phyloP scores from a whole-genome alignment of 2,888 invertebrate genomes.

The Alitta virens region DNA sequence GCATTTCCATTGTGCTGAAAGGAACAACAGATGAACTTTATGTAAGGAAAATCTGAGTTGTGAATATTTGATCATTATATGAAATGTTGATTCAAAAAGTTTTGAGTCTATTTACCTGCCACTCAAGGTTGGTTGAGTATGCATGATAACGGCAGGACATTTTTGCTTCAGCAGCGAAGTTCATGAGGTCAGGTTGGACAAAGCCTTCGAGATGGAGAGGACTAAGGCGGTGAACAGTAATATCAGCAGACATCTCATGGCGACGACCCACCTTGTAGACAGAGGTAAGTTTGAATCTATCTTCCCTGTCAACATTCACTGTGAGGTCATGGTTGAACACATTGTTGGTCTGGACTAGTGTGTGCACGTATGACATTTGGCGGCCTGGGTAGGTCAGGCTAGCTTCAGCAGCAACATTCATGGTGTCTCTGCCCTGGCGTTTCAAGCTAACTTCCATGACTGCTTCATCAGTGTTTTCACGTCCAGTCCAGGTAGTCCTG shows the following conservation, averaged over 20 bases:
- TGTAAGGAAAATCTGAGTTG: too few relatives aligned
- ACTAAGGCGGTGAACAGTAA: neutral
- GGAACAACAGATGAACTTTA: too few relatives aligned
- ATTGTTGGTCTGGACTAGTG: slow-evolving; percentile 1
- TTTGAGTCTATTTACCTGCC: neutral
- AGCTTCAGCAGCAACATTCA: slow-evolving; percentile 11
- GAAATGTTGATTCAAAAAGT: too few relatives aligned
- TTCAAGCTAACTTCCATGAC: slow-evolving; percentile 18
- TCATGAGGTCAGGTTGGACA: slow-evolving; percentile 3
- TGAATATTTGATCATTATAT: too few relatives aligned
- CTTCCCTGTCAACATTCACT: neutral
- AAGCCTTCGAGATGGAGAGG: slow-evolving; percentile 1
- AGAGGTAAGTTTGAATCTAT: slow-evolving; percentile 1
- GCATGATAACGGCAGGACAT: neutral
- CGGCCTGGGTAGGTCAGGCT: slow-evolving; percentile 2
- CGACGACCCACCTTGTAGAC: slow-evolving; percentile 2
- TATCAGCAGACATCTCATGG: slow-evolving; percentile 4
- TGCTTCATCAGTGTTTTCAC: slow-evolving; percentile 1
- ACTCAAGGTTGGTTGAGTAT: slow-evolving; percentile 3
- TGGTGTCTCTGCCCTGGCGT: slow-evolving; percentile 14
- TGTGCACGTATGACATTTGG: neutral
- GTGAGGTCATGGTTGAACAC: slow-evolving; percentile 4
- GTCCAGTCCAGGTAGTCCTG: slow-evolving; percentile 10
- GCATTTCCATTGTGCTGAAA: too few relatives aligned
- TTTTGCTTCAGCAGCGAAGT: slow-evolving; percentile 3